Evolutionary conservation across 2,888 invertebrate species (phyloP).

Genomic region (Amphipoea lucens): DNA sequence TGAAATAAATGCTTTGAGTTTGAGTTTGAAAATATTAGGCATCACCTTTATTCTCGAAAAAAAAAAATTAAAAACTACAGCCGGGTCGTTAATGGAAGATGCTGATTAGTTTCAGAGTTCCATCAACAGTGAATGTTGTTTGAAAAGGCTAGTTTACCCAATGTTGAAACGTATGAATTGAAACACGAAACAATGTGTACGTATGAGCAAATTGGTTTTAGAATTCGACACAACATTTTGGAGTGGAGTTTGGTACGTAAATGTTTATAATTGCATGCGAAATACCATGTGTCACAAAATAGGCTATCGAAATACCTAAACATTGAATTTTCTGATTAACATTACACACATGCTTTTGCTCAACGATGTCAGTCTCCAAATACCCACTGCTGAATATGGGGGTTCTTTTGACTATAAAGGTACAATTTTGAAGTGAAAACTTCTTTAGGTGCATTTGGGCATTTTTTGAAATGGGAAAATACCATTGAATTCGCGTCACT

Average conservation of each 20-base stretch:
- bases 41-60: background rate
- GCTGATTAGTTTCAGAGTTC: constrained; percentile 46
- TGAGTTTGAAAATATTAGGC: background rate
- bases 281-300: background rate
- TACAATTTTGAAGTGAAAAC: background rate
- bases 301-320: background rate
- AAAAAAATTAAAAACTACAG: background rate
- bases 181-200: constrained; percentile 38
- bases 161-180: constrained; percentile 31
- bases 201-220: constrained; percentile 47
- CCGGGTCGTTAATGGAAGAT: background rate
- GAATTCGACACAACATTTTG: constrained; percentile 23
- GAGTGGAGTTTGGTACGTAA: background rate
- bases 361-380: background rate
- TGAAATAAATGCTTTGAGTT: too few relatives aligned
- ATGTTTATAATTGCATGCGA: constrained; percentile 4
- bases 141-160: constrained; percentile 14
- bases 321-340: background rate
- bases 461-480: too few relatives aligned
- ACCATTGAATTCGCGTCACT: too few relatives aligned
- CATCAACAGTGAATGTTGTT: constrained; percentile 18
- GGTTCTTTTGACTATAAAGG: background rate
- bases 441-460: too few relatives aligned
- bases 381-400: background rate
- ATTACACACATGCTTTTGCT: background rate